phyloP scores from a whole-genome alignment of 2,888 invertebrate species.

The Mamestra brassicae region DNA sequence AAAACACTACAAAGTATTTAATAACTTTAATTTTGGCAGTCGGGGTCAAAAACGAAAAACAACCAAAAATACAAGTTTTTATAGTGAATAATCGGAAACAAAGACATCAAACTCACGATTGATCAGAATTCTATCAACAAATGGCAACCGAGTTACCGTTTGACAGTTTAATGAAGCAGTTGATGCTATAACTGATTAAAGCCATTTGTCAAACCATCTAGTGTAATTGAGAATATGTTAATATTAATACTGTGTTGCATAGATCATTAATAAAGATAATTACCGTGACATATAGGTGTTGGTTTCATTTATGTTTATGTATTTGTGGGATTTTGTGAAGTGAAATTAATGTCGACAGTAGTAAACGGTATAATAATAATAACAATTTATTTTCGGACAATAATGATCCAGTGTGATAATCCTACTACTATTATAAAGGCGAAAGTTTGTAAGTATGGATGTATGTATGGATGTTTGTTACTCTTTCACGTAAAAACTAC shows the following conservation, averaged over 20 bases:
- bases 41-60: too few species aligned
- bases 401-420: too few species aligned
- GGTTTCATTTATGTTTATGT: not conserved
- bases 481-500: too few species aligned
- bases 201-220: slow-evolving; percentile 42
- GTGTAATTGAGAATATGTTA: slow-evolving; percentile 51
- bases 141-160: not conserved
- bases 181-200: slow-evolving; percentile 33
- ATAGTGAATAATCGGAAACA: not conserved
- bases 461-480: too few species aligned
- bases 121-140: not conserved
- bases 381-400: too few species aligned
- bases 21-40: too few species aligned
- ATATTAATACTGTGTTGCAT: slow-evolving; percentile 29
- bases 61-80: too few species aligned
- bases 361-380: too few species aligned
- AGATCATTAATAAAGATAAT: slow-evolving; percentile 51
- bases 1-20: too few species aligned
- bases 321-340: not conserved
- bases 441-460: too few species aligned
- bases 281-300: not conserved
- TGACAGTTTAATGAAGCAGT: slow-evolving; percentile 15
- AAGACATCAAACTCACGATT: not conserved
- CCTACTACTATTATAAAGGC: too few species aligned
- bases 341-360: slow-evolving; percentile 2